A percentile compares a stretch with the other conserved stretches of the same genome.
phyloP scores from a whole-genome alignment of 2,888 invertebrate genomes.

The Torymus texanus region DNA sequence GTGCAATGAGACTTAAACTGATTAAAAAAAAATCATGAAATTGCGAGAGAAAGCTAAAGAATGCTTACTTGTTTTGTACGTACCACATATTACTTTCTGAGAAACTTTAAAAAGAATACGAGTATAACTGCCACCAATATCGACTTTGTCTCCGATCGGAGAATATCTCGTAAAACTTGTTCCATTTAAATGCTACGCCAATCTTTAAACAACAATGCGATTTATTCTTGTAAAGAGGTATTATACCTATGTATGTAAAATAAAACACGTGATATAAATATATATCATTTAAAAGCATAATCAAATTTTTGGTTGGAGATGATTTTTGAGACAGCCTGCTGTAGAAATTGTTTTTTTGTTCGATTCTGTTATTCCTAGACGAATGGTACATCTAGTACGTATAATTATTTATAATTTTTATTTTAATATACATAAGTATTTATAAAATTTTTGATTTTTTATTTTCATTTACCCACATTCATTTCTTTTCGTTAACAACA shows the following conservation, averaged over 20 bases:
- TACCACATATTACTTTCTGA: slow-evolving; percentile 19
- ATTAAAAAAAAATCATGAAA: slow-evolving; percentile 11
- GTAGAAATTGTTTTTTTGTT: neutral
- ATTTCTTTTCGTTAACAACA: no score
- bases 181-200: slow-evolving; percentile 52
- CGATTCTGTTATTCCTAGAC: neutral
- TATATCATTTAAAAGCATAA: slow-evolving; percentile 47
- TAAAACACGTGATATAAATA: slow-evolving; percentile 59
- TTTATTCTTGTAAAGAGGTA: slow-evolving; percentile 60
- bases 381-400: no score
- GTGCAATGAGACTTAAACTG: slow-evolving; percentile 52
- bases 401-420: no score
- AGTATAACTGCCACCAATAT: slow-evolving; percentile 50
- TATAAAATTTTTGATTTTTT: no score
- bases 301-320: neutral
- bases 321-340: neutral
- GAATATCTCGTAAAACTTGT: slow-evolving; percentile 48
- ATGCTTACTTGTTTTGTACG: slow-evolving; percentile 50
- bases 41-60: slow-evolving; percentile 14
- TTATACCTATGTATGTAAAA: slow-evolving; percentile 61
- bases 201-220: slow-evolving; percentile 51
- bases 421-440: no score
- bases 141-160: slow-evolving; percentile 49
- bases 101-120: slow-evolving; percentile 26
- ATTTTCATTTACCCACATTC: no score